phyloP scores from a whole-genome alignment of 2,888 invertebrate species.

The Thysanoteuthis rhombus region DNA sequence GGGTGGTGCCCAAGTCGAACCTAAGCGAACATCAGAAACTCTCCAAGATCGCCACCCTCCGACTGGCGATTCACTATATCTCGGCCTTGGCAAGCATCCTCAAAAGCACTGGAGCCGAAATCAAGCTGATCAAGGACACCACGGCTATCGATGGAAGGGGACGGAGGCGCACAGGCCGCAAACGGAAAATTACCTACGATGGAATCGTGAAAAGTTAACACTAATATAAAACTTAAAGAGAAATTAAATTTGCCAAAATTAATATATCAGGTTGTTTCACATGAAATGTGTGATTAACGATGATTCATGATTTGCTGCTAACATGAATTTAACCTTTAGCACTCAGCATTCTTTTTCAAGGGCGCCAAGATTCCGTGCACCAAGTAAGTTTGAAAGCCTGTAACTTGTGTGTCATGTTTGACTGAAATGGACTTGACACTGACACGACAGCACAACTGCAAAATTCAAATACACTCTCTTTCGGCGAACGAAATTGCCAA shows the following conservation, averaged over 20 bases:
- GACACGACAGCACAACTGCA: too few relatives aligned
- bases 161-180: conserved; percentile 47
- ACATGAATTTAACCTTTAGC: too few relatives aligned
- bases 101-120: conserved; percentile 54
- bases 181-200: conserved; percentile 37
- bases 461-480: too few relatives aligned
- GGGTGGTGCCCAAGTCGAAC: conserved; percentile 65
- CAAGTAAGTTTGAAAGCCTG: too few relatives aligned
- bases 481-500: too few relatives aligned
- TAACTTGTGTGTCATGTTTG: too few relatives aligned
- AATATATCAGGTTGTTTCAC: not conserved
- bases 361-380: too few relatives aligned
- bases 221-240: not conserved
- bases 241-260: not conserved
- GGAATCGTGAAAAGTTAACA: conserved; percentile 16
- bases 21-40: conserved; percentile 66
- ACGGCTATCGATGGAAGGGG: conserved; percentile 51
- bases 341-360: too few relatives aligned
- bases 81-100: conserved; percentile 58
- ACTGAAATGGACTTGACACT: too few relatives aligned
- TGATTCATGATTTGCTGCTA: not conserved
- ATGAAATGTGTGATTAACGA: not conserved
- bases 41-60: conserved; percentile 67
- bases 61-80: conserved; percentile 67
- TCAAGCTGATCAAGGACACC: conserved; percentile 48